Percentiles rank a stretch among this genome's conserved stretches.
These are phyloP conservation scores for Mustelus asterias DNA, from an alignment of 2,113 vertebrate species.

Conservation along the genomic window DNA sequence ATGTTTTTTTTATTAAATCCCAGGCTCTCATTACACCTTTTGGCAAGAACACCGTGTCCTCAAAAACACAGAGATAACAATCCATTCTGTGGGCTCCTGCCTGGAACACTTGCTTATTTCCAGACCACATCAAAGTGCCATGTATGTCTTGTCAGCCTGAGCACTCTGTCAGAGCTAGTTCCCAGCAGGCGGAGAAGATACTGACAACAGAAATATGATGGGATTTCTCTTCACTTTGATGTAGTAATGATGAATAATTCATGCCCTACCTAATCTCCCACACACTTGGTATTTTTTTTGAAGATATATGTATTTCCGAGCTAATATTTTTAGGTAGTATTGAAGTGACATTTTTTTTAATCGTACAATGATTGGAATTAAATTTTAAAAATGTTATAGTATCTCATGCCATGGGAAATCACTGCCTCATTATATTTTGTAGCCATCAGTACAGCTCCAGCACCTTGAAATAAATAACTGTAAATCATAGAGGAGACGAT, in stretches of 20 bases:
- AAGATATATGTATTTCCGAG: not conserved
- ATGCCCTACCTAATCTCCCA: not conserved
- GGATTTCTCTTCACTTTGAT: constrained; percentile 30
- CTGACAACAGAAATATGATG: constrained; percentile 16
- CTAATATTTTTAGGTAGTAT: not conserved
- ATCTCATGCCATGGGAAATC: not conserved
- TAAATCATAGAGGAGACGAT: not conserved
- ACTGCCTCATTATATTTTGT: not conserved
- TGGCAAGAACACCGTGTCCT: not conserved
- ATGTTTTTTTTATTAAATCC: not conserved
- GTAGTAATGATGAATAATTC: constrained; percentile 30
- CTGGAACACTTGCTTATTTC: not conserved
- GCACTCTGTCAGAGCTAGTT: not conserved
- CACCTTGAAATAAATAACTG: not conserved
- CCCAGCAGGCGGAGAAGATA: not conserved
- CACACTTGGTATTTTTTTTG: not conserved
- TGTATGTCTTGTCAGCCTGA: constrained; percentile 10
- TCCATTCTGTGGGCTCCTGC: not conserved
- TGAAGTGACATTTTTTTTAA: not conserved
- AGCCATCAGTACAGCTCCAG: not conserved
- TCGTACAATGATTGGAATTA: not conserved
- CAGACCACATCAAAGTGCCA: not conserved
- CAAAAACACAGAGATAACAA: not conserved
- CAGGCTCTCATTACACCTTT: not conserved
- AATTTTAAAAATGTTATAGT: not conserved